Percentiles rank a stretch among this genome's conserved stretches.
These are phyloP conservation scores for Drosophila biarmipes DNA, from an alignment of 1,140 invertebrate genomes.

Conservation along the genomic window DNA sequence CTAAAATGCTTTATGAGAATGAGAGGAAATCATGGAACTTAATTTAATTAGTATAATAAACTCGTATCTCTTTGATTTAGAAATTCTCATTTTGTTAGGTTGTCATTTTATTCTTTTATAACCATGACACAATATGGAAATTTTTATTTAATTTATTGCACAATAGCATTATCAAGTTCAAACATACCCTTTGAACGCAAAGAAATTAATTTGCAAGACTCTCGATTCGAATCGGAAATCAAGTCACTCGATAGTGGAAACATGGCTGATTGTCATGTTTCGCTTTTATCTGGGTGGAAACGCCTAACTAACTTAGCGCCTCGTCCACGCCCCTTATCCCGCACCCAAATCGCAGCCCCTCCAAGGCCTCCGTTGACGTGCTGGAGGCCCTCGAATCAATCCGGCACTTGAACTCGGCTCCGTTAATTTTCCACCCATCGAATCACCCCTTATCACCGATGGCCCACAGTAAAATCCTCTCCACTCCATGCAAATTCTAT, in stretches of 20 bases:
- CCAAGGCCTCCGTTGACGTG: slow-evolving; percentile 37
- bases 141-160: neutral
- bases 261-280: slow-evolving; percentile 20
- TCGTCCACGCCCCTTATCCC: slow-evolving; percentile 21
- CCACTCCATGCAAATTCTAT: slow-evolving; percentile 41
- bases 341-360: slow-evolving; percentile 18
- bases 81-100: no score
- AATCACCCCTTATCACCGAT: slow-evolving; percentile 35
- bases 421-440: slow-evolving; percentile 51
- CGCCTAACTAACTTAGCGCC: slow-evolving; percentile 3
- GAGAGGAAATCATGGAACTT: no score
- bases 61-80: no score
- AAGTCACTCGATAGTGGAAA: slow-evolving; percentile 14
- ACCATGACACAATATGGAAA: neutral
- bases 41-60: no score
- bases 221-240: slow-evolving; percentile 2
- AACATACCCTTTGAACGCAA: neutral
- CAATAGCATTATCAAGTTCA: slow-evolving; percentile 3
- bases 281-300: slow-evolving; percentile 4
- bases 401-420: slow-evolving; percentile 34
- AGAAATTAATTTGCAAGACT: slow-evolving; percentile 1
- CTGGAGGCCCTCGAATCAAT: slow-evolving; percentile 23
- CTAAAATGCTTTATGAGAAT: no score
- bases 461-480: slow-evolving; percentile 23
- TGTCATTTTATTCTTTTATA: no score